Conservation (phyloP, 2,888 invertebrate species). For the Oscheius sp. region DNA sequence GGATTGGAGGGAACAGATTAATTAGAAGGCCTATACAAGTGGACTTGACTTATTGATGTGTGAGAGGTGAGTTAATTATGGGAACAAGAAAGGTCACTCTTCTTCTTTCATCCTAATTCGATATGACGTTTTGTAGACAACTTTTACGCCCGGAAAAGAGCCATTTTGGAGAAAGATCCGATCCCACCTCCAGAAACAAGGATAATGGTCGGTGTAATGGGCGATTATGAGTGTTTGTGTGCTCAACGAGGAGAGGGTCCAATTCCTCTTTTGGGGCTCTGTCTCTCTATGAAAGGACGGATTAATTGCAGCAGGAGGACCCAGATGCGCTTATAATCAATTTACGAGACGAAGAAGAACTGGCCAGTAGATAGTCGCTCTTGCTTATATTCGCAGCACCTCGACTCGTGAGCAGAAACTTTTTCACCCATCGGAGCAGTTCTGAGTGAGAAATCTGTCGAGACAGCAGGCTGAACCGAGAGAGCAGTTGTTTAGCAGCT, state of each 20-base stretch:
- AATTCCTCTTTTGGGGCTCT: neutral
- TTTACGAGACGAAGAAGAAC: constrained; percentile 1
- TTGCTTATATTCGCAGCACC: no score
- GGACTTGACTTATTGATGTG: constrained; percentile 5
- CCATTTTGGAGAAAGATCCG: no score
- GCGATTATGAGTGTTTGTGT: constrained; percentile 36
- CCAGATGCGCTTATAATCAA: constrained; percentile 36
- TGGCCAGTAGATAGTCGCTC: neutral
- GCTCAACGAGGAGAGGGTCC: constrained; percentile 1
- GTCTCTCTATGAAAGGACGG: constrained; percentile 1
- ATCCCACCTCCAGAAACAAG: neutral
- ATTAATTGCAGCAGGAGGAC: constrained; percentile 25
- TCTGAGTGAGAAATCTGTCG: neutral
- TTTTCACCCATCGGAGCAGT: no score
- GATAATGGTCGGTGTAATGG: constrained; percentile 35
- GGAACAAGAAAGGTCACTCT: neutral
- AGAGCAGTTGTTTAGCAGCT: constrained; percentile 1
- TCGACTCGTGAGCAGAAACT: no score
- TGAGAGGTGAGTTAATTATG: constrained; percentile 5
- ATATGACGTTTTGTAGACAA: no score
- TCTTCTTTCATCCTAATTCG: no score
- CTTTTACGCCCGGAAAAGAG: no score
- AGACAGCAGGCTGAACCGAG: neutral
- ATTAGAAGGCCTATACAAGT: no score
- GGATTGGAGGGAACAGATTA: neutral